Conservation (phyloP, 2,113 vertebrate genomes). For the Chaenogobius annularis region DNA sequence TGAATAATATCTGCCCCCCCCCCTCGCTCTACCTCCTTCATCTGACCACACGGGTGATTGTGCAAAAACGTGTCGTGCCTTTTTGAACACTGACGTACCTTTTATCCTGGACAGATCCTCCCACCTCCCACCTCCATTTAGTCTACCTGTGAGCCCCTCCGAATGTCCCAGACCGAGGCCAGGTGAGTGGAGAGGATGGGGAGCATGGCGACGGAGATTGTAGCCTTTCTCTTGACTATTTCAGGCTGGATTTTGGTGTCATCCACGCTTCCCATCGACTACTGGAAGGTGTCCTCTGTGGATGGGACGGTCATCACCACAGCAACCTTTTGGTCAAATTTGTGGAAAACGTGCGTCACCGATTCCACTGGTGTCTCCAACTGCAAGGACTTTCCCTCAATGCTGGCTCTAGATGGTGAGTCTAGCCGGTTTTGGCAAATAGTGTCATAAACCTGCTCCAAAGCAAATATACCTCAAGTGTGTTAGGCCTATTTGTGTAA, state of each 20-base stretch:
- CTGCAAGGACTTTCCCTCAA: slow-evolving; percentile 94
- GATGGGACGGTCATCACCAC: slow-evolving; percentile 96
- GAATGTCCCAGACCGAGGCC: slow-evolving; percentile 17
- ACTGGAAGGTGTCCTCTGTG: slow-evolving; percentile 94
- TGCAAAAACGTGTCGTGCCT: slow-evolving; percentile 34
- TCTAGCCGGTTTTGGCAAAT: slow-evolving; percentile 6
- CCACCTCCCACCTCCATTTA: slow-evolving; percentile 26
- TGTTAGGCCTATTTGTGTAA: too few species aligned
- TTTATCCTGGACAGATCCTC: slow-evolving; percentile 25
- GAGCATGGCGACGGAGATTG: slow-evolving; percentile 83
- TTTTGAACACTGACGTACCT: slow-evolving; percentile 37
- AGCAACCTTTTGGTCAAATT: slow-evolving; percentile 92
- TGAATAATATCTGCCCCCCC: slow-evolving; percentile 10
- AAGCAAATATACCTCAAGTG: neutral
- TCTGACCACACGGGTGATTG: slow-evolving; percentile 17
- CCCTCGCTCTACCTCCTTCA: neutral
- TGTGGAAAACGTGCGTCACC: slow-evolving; percentile 95
- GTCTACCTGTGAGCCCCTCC: slow-evolving; percentile 12
- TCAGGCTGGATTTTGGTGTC: slow-evolving; percentile 90
- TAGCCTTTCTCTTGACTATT: slow-evolving; percentile 83
- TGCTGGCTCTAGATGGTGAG: slow-evolving; percentile 93
- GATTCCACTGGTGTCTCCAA: slow-evolving; percentile 94
- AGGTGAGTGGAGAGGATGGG: slow-evolving; percentile 41
- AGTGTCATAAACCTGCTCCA: neutral
- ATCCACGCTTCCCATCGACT: slow-evolving; percentile 89